A percentile compares a stretch with the other conserved stretches of the same genome.
Conservation (phyloP, 2,113 vertebrate species). For the Centropus bengalensis region DNA sequence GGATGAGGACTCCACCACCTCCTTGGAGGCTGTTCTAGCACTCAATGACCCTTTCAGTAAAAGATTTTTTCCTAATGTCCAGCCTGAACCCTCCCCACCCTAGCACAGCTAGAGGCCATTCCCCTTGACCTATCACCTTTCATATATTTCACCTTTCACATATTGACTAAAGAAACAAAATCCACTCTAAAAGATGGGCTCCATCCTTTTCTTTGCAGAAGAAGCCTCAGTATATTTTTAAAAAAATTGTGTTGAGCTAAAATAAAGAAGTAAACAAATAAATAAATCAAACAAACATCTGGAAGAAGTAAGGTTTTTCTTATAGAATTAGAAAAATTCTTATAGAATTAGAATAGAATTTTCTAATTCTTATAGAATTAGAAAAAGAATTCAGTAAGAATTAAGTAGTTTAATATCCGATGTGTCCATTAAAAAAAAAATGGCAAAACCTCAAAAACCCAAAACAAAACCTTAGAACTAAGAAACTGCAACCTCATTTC, state of each 20-base stretch:
- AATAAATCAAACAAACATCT: neutral
- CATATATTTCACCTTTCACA: too few species aligned
- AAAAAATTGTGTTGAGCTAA: neutral
- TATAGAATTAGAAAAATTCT: neutral
- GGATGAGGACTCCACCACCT: too few species aligned
- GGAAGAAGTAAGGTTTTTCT: neutral
- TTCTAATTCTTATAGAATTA: neutral
- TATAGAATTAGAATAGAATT: neutral
- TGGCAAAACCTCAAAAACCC: too few species aligned
- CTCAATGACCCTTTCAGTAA: too few species aligned
- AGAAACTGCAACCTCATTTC: neutral
- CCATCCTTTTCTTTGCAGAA: neutral
- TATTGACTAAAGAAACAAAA: neutral
- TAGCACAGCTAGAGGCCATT: too few species aligned
- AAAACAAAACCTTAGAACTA: neutral
- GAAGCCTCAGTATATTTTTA: neutral
- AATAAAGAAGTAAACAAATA: neutral
- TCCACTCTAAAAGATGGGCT: rapidly evolving
- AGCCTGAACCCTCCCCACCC: too few species aligned
- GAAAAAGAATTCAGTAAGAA: neutral
- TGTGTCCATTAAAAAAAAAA: neutral
- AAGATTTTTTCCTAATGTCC: too few species aligned
- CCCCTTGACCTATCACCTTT: too few species aligned
- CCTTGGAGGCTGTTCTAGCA: too few species aligned
- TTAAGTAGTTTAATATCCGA: neutral